These are phyloP conservation scores for Bibio marci DNA, from an alignment of 2,888 invertebrate genomes.

Conservation along the genomic window DNA sequence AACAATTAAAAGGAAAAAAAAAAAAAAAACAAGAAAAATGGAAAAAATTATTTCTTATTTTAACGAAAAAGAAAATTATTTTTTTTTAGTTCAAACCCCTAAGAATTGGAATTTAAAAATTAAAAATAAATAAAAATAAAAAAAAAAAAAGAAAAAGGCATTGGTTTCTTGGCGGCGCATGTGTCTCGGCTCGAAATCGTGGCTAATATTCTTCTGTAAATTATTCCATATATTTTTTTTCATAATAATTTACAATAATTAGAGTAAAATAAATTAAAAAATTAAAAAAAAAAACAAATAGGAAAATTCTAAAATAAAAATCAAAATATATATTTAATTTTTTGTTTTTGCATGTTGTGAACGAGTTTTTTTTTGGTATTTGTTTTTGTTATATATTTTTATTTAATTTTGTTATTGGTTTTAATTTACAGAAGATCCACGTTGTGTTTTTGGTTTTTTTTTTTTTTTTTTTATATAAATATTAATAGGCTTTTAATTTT, in stretches of 20 bases:
- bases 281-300: background rate
- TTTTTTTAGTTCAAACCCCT: conserved; percentile 2
- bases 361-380: background rate
- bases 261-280: background rate
- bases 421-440: conserved; percentile 11
- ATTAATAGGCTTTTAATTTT: background rate
- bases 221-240: conserved; percentile 13
- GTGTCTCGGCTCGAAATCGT: conserved; percentile 28
- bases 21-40: too few species aligned
- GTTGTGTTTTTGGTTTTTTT: conserved; percentile 3
- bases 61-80: background rate
- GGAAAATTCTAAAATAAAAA: background rate
- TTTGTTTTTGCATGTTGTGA: background rate
- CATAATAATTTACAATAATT: background rate
- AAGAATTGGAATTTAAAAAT: conserved; percentile 34
- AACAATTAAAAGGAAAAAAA: too few species aligned
- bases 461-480: background rate
- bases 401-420: conserved; percentile 4
- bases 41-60: too few species aligned
- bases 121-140: too few species aligned
- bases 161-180: conserved; percentile 66
- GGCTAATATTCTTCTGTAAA: conserved; percentile 22
- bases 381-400: background rate
- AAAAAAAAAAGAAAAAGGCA: conserved; percentile 36
- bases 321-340: too few species aligned